Base-by-base conservation (phyloP, 1,140 invertebrate genomes). In the Anastrepha ludens region DNA sequence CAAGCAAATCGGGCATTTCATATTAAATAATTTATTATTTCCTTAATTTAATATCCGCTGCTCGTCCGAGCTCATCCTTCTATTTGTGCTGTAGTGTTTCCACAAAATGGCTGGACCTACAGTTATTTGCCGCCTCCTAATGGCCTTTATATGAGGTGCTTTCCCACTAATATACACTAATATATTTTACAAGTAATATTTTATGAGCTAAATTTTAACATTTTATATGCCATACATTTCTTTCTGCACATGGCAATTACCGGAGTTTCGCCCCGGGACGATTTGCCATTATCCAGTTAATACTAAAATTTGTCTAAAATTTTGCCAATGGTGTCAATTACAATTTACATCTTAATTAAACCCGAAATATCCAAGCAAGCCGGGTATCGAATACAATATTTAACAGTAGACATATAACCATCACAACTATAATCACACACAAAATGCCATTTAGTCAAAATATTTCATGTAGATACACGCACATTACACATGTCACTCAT, bases 321-420 rank as follows among this genome's bases (percentile, higher is more conserved):
- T 47, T 74, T 74, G 41, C 67, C 65, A 74, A 74, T 17, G 39
- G 67, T 74, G 67, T 74, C 67, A 74, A 74, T 74, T 74, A 44
- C 67, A 74, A 4, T 74, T 74, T 74, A 74, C 67, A 74, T 74
- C 44, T 74, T 74, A 74, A 74, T 74, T 74, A 44, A 74, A 74
- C 41, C 6, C 41, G 67, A 44, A 41, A 17, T 47, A 39, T 7
- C 15, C 9, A 74, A 74, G 7, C 41, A 41, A 47, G 65, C 29
- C 29, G 29, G 6, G 50, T 1, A 55, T 55, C 50, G 50, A 55
- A 11, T 74, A 41, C 41, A 74, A 74, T 74, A 74, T 74, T 74
- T 74, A 8, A 0, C 50, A 55, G 50, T 11, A 55, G 11, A 2
- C 50, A 55, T 55, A 55, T 55, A 11, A 17, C 67, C 29, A 65